Base-by-base conservation (phyloP, 2,797 vertebrate species). In the Spinus olivaceus region DNA sequence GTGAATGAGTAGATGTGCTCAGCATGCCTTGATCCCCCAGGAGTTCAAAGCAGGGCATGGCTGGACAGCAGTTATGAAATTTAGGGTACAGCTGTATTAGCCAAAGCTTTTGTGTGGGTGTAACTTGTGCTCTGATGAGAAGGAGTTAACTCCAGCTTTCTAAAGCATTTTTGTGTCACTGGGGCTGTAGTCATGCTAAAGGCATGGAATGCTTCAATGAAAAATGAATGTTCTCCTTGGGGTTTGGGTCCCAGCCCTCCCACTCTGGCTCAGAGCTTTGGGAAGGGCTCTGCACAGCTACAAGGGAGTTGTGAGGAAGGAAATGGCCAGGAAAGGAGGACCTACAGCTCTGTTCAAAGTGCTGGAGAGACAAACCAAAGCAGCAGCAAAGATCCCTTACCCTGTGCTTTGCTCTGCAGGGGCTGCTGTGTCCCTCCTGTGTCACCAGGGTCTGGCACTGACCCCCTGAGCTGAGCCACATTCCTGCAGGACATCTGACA, bases 391-490 rank as follows among this genome's bases (percentile, higher is more conserved):
- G 53, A 6, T 1, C 2, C 33, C 25, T 8, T 23, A 3, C 4
- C 6, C n/a, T 0, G 0, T 0, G 12, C 14, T 30, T 10, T n/a
- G 49, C 10, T 4, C 8, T 60, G 57, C 20, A 2, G 30, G 30
- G 28, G 32, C 2, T 15, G 27, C 11, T 0, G 1, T 49, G 35
- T 15, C 37, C 37, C 53, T 35, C 41, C 25, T 2, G 44, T 21
- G 54, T 10, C 30, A 19, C 8, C 47, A 51, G 8, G 14, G 16
- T 22, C 30, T 3, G 13, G 33, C 18, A 11, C 17, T 37, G 79
- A 8, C 7, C 6, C n/a, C 7, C 19, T 0, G 5, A 33, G 30
- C 0, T 3, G 2, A 14, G 17, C 7, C 47, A 18, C 2, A 0
- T 3, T 32, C 49, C 61, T 57, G 28, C 42, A 65, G 70, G 37